Conservation (phyloP, 2,888 invertebrate species). For the Agrilus cyanescens region DNA sequence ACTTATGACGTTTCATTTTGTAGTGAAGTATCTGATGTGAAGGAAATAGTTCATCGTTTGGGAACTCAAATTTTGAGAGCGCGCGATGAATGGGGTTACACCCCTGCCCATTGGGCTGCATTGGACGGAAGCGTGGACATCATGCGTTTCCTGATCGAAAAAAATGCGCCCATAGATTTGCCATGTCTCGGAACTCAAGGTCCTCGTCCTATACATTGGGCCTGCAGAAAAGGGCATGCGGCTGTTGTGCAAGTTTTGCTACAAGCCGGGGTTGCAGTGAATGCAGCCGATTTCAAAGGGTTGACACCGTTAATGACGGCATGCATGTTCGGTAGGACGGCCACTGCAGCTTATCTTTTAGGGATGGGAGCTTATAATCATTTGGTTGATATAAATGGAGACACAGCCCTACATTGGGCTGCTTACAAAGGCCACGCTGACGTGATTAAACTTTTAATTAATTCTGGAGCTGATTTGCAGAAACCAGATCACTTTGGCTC, state of each 20-base stretch:
- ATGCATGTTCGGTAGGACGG: constrained; percentile 86
- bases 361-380: constrained; percentile 83
- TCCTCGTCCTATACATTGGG: constrained; percentile 88
- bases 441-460: constrained; percentile 74
- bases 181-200: constrained; percentile 82
- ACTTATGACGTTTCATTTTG: constrained; percentile 21
- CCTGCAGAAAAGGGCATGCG: constrained; percentile 82
- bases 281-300: constrained; percentile 81
- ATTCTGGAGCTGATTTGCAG: constrained; percentile 81
- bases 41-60: constrained; percentile 69
- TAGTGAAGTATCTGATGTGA: constrained; percentile 74
- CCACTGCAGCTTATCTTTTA: constrained; percentile 78
- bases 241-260: constrained; percentile 70
- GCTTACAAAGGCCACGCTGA: constrained; percentile 89
- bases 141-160: constrained; percentile 74
- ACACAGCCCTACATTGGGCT: constrained; percentile 89
- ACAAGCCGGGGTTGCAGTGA: constrained; percentile 77
- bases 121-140: constrained; percentile 84
- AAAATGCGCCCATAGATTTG: constrained; percentile 72
- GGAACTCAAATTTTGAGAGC: constrained; percentile 66
- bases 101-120: constrained; percentile 87
- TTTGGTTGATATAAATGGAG: constrained; percentile 82
- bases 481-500: constrained; percentile 89
- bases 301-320: constrained; percentile 85
- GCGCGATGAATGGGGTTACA: constrained; percentile 85